These are phyloP conservation scores for Sebastiscus tertius DNA, from an alignment of 2,797 vertebrate genomes.

Conservation along the genomic window DNA sequence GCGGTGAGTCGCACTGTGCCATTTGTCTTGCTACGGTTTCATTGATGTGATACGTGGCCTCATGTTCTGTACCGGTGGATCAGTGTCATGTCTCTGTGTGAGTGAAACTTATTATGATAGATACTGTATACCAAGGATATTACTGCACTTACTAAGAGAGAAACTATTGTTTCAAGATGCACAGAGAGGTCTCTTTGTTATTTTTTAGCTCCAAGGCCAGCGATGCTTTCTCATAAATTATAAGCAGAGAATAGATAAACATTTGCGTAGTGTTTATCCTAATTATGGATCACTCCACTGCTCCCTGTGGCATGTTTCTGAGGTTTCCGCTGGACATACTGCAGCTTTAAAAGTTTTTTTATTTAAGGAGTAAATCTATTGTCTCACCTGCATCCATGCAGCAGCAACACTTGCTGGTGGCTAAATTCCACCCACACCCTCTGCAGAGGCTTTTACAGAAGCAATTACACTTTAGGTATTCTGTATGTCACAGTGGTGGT, in stretches of 20 bases:
- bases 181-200: background rate
- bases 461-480: conserved; percentile 26
- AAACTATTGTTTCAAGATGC: background rate
- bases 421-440: conserved; percentile 19
- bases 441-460: conserved; percentile 35
- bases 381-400: conserved; percentile 19
- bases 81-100: conserved; percentile 50
- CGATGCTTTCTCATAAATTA: conserved; percentile 6
- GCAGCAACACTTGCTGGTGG: conserved; percentile 6
- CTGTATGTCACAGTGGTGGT: conserved; percentile 9
- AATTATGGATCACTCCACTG: background rate
- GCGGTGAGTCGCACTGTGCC: conserved; percentile 42
- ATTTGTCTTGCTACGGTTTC: conserved; percentile 73
- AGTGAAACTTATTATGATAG: conserved; percentile 15
- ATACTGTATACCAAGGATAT: background rate
- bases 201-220: conserved; percentile 24
- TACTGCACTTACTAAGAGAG: background rate
- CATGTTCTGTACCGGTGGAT: conserved; percentile 53
- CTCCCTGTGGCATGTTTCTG: background rate
- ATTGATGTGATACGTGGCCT: conserved; percentile 64
- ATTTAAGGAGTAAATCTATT: background rate
- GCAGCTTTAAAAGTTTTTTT: conserved; percentile 6
- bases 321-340: background rate
- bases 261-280: conserved; percentile 3
- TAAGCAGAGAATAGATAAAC: background rate